Base-by-base conservation (phyloP, 2,797 vertebrate species). In the Oryzias dopingdopingensis region DNA sequence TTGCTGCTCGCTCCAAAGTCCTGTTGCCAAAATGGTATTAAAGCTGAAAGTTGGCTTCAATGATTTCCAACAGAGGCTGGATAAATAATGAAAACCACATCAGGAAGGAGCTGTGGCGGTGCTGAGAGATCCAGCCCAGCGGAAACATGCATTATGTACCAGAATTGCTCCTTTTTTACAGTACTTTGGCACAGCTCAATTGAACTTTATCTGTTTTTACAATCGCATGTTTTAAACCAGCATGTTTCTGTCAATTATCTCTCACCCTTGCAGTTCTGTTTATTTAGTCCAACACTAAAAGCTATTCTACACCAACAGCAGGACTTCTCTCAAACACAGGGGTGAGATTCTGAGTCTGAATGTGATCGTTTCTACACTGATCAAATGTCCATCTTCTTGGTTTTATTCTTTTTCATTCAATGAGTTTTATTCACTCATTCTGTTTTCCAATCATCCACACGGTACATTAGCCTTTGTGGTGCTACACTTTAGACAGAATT, bases 61-160 rank as follows among this genome's bases (percentile, higher is more conserved):
- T 76, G 75, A 84, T 79, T 81, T 86, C 79, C 82, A 82, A 82
- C 85, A 81, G 81, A 84, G 75, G 78, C 64, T 59, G 77, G 83
- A 86, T 86, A 86, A 88, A 90, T 88, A 86, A 87, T 89, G 75
- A 76, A 90, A 89, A 84, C 62, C 74, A 74, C 87, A 82, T 87
- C 79, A 86, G 87, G 80, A 86, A 86, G 80, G 79, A 82, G 74
- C 77, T 68, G 46, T 72, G 61, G 64, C 58, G 65, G 82, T 77
- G 82, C 69, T 72, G 73, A 72, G 80, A 84, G 81, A 85, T 70
- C 73, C 76, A 82, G 76, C 74, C 74, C 74, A 87, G 80, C 71
- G 74, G 85, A 89, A 87, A 88, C 82, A 86, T 85, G 75, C 71
- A 84, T 84, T 79, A 78, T 87, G 77, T 80, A 83, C 82, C 79